phyloP scores from a whole-genome alignment of 1,140 invertebrate genomes.

The Aphelinus certus region DNA sequence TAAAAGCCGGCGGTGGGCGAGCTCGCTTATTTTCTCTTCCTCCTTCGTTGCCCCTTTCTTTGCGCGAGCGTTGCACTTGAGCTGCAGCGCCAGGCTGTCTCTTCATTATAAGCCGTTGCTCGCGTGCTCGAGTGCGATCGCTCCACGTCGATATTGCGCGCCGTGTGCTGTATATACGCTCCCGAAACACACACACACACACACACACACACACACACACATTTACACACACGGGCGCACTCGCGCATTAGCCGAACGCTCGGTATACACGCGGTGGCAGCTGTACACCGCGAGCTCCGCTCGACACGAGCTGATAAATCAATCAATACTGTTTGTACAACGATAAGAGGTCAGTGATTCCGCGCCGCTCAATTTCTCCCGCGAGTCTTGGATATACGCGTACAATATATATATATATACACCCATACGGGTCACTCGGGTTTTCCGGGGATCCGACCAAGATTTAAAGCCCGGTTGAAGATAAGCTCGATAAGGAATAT shows the following conservation, averaged over 20 bases:
- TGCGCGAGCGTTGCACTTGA: not conserved
- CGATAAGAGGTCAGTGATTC: constrained; percentile 29
- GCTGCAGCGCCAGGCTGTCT: not conserved
- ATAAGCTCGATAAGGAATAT: too few species aligned
- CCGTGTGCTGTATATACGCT: too few species aligned
- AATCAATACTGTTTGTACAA: constrained; percentile 6
- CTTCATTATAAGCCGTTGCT: constrained; percentile 3
- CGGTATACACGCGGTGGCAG: too few species aligned
- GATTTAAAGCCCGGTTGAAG: too few species aligned
- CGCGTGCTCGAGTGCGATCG: too few species aligned
- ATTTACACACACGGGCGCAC: too few species aligned
- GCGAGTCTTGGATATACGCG: not conserved
- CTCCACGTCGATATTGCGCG: too few species aligned
- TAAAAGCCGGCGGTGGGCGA: constrained; percentile 39
- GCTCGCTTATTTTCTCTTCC: not conserved
- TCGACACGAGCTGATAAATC: constrained; percentile 6
- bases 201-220: too few species aligned
- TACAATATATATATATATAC: not conserved
- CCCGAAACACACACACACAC: too few species aligned
- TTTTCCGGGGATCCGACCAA: too few species aligned
- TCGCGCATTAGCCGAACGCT: too few species aligned
- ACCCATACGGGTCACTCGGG: too few species aligned
- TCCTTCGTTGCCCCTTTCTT: not conserved
- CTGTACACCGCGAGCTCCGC: not conserved
- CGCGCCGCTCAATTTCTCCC: constrained; percentile 14